phyloP scores from a whole-genome alignment of 2,113 vertebrate genomes.

The Elaphurus davidianus region DNA sequence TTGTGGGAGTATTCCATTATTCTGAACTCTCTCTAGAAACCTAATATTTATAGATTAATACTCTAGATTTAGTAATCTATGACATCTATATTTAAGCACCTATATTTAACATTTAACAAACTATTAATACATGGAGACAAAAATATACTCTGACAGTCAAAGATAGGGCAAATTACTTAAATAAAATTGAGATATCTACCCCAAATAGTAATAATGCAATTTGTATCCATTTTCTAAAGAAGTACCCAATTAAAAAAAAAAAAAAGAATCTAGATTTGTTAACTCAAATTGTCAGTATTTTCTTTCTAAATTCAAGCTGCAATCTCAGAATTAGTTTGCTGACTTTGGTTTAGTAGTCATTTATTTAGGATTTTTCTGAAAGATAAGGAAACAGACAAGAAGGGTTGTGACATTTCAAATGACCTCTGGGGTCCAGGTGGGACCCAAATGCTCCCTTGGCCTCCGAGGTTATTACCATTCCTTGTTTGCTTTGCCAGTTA shows the following conservation, averaged over 20 bases:
- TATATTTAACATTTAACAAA: not conserved
- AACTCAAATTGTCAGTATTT: not conserved
- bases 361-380: constrained; percentile 6
- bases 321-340: not conserved
- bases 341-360: not conserved
- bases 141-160: not conserved
- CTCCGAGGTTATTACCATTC: not conserved
- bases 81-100: not conserved
- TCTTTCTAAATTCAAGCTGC: not conserved
- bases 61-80: not conserved
- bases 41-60: not conserved
- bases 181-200: not conserved
- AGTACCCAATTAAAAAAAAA: not conserved
- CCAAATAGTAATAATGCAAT: not conserved
- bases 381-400: not conserved
- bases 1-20: not conserved
- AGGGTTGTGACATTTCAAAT: not conserved
- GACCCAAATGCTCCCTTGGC: not conserved
- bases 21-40: not conserved
- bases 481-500: not conserved
- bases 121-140: not conserved
- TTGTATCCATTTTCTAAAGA: not conserved
- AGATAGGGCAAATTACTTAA: not conserved
- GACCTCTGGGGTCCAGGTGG: not conserved
- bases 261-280: not conserved